A percentile compares a stretch with the other conserved stretches of the same genome.
Conservation (phyloP, 2,888 invertebrate genomes). For the Piscicola geometra region DNA sequence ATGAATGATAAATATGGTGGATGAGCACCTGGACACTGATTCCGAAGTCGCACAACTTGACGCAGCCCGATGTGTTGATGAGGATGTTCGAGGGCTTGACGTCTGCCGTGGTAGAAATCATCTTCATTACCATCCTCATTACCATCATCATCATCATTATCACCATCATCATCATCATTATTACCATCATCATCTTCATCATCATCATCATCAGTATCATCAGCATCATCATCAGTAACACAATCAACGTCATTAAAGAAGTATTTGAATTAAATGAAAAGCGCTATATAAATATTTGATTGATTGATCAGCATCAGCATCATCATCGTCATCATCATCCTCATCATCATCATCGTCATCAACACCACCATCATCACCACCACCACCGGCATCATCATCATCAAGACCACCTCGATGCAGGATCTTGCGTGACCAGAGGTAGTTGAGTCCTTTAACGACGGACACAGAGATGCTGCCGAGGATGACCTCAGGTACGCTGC, state of each 20-base stretch:
- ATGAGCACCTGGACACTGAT: slow-evolving; percentile 52
- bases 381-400: background rate
- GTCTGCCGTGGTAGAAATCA: slow-evolving; percentile 47
- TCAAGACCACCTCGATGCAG: slow-evolving; percentile 52
- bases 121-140: slow-evolving; percentile 19
- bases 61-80: slow-evolving; percentile 53
- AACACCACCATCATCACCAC: background rate
- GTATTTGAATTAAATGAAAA: too few relatives aligned
- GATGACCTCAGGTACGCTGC: slow-evolving; percentile 50
- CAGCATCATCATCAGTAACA: background rate
- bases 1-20: background rate
- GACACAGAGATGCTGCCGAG: slow-evolving; percentile 52
- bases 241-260: slow-evolving; percentile 6
- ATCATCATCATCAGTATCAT: slow-evolving; percentile 1
- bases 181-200: slow-evolving; percentile 13
- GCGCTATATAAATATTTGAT: too few relatives aligned
- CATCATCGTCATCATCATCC: too few relatives aligned
- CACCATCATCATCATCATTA: slow-evolving; percentile 19
- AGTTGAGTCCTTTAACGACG: slow-evolving; percentile 52
- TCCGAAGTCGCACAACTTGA: slow-evolving; percentile 57
- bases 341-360: background rate
- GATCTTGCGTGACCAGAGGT: slow-evolving; percentile 55
- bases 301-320: too few relatives aligned
- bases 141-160: slow-evolving; percentile 23
- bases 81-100: slow-evolving; percentile 56